A percentile compares a stretch with the other conserved stretches of the same genome.
Evolutionary conservation across 2,888 invertebrate species (phyloP).

Genomic region (Malacosoma neustria): DNA sequence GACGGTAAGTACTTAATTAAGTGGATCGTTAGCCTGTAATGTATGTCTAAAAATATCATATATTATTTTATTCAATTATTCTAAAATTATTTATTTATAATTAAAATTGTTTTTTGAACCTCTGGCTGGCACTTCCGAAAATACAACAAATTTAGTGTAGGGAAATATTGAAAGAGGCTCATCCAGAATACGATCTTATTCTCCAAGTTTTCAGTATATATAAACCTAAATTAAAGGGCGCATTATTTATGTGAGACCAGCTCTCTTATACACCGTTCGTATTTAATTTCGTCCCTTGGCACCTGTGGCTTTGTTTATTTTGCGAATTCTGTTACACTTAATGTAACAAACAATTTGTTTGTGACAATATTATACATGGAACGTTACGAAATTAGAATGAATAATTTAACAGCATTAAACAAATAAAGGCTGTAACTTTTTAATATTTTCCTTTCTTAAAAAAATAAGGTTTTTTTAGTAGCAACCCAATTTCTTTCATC

Average conservation of each 20-base stretch:
- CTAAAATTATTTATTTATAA: no score
- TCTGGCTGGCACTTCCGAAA: no score
- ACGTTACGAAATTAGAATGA: background rate
- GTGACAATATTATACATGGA: constrained; percentile 4
- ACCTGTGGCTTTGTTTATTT: constrained; percentile 64
- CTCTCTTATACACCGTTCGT: constrained; percentile 24
- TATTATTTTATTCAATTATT: no score
- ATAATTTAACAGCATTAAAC: background rate
- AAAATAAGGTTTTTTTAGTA: no score
- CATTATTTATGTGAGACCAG: constrained; percentile 44
- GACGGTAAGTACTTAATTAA: no score
- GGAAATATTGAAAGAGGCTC: no score
- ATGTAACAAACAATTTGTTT: constrained; percentile 30
- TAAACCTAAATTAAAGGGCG: constrained; percentile 32
- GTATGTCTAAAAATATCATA: no score
- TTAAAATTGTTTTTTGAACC: no score
- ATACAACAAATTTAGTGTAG: no score
- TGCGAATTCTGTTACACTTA: constrained; percentile 32
- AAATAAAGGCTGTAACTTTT: background rate
- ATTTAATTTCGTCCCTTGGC: constrained; percentile 45
- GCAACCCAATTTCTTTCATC: no score
- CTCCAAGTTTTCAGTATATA: constrained; percentile 11
- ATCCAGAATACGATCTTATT: background rate
- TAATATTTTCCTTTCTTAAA: background rate
- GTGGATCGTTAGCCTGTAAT: no score